Evolutionary conservation across 2,888 invertebrate genomes (phyloP), one percentile per base, ranked within the genome.

Genomic region (Spisula subtruncata): DNA sequence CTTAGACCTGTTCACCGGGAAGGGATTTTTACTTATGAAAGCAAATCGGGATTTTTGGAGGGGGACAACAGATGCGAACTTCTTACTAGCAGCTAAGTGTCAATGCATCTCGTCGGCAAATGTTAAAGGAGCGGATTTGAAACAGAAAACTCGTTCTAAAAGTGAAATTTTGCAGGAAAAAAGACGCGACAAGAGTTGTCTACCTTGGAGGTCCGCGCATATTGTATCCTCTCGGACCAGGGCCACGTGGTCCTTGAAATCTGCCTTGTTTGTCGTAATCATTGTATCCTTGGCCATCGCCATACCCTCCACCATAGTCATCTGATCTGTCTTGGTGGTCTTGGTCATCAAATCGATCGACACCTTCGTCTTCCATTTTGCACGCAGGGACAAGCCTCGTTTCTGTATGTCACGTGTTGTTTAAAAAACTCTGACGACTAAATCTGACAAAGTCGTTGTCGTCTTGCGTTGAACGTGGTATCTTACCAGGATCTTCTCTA

Each of bases 211-310:
- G 85, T 25, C 89, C 90, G 66, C 92, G 85, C 46, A 90, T 89
- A 51, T 86, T 86, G 48, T 54, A 80, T 60, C 90, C 88, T 46
- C 81, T 82, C 4, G 91, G 91, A 51, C 91, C 91, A n/a, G 91
- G 92, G 1, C 93, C 92, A 4, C 91, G 87, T 12, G 94, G 94
- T 12, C 94, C 94, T 16, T 91, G 94, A 89, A 94, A 94, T 71
- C 94, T 88, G 79, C 92, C 89, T 83, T 85, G 90, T 85, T 90
- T 91, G 83, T 93, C 90, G 75, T 87, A 91, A 83, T 93, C 93
- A 86, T 88, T 88, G 54, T 88, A 92, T 1, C 91, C 90, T 54
- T 89, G 90, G 16, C 86, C 88, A 85, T 91, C 91, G 14, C 85
- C 51, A 41, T 90, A 89, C 41, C 90, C 88, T 32, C 84, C 84